Percentiles rank a stretch among this genome's conserved stretches.
phyloP scores from a whole-genome alignment of 1,140 invertebrate genomes.

The Eulimnadia texana region DNA sequence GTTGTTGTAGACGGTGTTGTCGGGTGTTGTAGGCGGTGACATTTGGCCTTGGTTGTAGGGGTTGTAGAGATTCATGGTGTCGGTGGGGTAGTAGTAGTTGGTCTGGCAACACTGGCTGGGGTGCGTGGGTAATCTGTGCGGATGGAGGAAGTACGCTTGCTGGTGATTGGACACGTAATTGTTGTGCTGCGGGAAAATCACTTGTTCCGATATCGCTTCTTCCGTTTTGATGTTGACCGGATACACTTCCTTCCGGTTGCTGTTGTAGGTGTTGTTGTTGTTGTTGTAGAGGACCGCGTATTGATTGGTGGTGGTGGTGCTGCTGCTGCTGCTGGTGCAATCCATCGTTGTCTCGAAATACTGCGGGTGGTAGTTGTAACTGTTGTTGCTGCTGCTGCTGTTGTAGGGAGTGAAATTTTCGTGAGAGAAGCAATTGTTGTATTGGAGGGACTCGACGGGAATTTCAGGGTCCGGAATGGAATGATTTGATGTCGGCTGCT shows the following conservation, averaged over 20 bases:
- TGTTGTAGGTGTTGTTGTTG: constrained; percentile 2
- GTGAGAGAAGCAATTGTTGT: constrained; percentile 4
- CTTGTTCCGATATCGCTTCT: constrained; percentile 2
- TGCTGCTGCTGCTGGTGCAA: not conserved
- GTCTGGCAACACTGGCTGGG: not conserved
- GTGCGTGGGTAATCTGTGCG: not conserved
- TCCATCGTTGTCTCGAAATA: not conserved
- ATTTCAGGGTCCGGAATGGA: too few relatives aligned
- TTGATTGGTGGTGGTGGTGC: not conserved
- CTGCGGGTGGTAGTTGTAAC: constrained; percentile 9
- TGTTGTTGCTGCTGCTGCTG: constrained; percentile 5
- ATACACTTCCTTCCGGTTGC: constrained; percentile 12
- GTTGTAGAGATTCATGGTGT: not conserved
- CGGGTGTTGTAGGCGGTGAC: constrained; percentile 35
- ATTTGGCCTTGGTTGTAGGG: constrained; percentile 26
- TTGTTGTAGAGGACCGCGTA: constrained; percentile 6
- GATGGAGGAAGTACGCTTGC: constrained; percentile 7
- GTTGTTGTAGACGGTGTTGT: constrained; percentile 21
- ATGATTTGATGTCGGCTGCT: not conserved
- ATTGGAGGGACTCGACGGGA: not conserved
- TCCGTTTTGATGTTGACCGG: constrained; percentile 11
- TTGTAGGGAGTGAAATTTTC: not conserved
- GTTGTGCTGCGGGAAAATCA: not conserved
- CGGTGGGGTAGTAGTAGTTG: constrained; percentile 1
- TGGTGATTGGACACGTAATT: not conserved